phyloP scores from a whole-genome alignment of 1,140 invertebrate genomes.

The Brachionus paranguensis region DNA sequence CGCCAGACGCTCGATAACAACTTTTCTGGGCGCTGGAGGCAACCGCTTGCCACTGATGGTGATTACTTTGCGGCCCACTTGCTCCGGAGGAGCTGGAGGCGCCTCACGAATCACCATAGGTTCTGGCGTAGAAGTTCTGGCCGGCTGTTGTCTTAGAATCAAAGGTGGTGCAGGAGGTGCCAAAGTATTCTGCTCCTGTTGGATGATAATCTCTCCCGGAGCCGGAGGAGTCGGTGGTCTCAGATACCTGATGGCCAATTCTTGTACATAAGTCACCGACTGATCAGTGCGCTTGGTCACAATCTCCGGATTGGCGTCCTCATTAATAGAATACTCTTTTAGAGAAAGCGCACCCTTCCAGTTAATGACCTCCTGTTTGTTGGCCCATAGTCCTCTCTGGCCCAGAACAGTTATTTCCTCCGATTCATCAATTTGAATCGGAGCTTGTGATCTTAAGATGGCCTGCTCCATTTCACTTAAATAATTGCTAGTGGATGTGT shows the following conservation, averaged over 20 bases:
- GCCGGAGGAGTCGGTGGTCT: conserved; percentile 40
- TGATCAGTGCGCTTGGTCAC: neutral
- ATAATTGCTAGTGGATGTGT: neutral
- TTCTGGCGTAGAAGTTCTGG: conserved; percentile 7
- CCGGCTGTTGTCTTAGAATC: conserved; percentile 10
- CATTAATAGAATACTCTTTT: conserved; percentile 9
- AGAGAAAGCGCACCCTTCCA: neutral
- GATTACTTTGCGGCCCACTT: conserved; percentile 32
- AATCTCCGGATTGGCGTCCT: conserved; percentile 26
- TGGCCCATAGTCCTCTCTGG: neutral
- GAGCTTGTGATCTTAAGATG: neutral
- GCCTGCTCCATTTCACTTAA: conserved; percentile 26
- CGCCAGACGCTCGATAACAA: conserved; percentile 35
- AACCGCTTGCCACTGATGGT: neutral
- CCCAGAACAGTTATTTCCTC: conserved; percentile 28
- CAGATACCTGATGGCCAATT: conserved; percentile 18
- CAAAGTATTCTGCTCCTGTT: neutral
- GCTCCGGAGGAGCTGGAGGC: conserved; percentile 16
- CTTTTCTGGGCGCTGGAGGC: conserved; percentile 36
- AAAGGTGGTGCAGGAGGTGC: conserved; percentile 33
- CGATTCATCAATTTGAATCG: neutral
- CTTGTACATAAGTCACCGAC: conserved; percentile 7
- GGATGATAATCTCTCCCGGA: conserved; percentile 35
- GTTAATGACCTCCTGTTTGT: neutral
- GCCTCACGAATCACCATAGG: conserved; percentile 30